These are phyloP conservation scores for Aporophyla lueneburgensis DNA, from an alignment of 2,888 invertebrate genomes.

Conservation along the genomic window DNA sequence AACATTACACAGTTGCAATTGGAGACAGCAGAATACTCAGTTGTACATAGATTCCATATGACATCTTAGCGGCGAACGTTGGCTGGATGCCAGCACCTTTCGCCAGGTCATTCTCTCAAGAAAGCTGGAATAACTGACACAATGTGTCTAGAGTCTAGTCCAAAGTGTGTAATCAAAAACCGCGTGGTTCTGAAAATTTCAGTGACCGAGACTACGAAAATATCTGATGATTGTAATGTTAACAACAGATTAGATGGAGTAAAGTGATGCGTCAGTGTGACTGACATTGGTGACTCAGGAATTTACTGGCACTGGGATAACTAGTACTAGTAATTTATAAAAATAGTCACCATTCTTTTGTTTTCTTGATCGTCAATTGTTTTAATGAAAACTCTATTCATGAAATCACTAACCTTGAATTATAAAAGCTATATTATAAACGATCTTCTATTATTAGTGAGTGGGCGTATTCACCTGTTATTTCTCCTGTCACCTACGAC, in stretches of 20 bases:
- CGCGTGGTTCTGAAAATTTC: slow-evolving; percentile 57
- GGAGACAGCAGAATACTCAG: slow-evolving; percentile 63
- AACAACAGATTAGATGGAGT: slow-evolving; percentile 48
- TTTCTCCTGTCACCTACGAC: slow-evolving; percentile 7
- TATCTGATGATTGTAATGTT: slow-evolving; percentile 59
- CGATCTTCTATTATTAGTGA: too few relatives aligned
- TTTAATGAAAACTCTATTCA: slow-evolving; percentile 20
- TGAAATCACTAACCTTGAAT: slow-evolving; percentile 28
- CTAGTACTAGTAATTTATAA: slow-evolving; percentile 42
- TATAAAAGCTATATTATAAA: neutral
- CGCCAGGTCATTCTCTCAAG: slow-evolving; percentile 82
- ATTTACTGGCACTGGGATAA: slow-evolving; percentile 60
- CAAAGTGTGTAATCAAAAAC: slow-evolving; percentile 62
- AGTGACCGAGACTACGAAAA: slow-evolving; percentile 54
- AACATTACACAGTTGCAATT: slow-evolving; percentile 68
- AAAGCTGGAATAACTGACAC: slow-evolving; percentile 77
- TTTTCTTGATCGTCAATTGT: slow-evolving; percentile 28
- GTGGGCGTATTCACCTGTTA: neutral
- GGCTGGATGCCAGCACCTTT: slow-evolving; percentile 80
- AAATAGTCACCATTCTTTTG: slow-evolving; percentile 54
- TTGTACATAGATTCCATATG: slow-evolving; percentile 59
- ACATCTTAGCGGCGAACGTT: slow-evolving; percentile 63
- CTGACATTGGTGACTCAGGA: slow-evolving; percentile 55
- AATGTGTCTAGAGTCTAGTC: slow-evolving; percentile 65
- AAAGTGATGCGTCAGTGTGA: slow-evolving; percentile 60